Percentiles rank a stretch among this genome's conserved stretches.
phyloP scores from a whole-genome alignment of 2,113 vertebrate species.

The Campylorhamphus procurvoides region DNA sequence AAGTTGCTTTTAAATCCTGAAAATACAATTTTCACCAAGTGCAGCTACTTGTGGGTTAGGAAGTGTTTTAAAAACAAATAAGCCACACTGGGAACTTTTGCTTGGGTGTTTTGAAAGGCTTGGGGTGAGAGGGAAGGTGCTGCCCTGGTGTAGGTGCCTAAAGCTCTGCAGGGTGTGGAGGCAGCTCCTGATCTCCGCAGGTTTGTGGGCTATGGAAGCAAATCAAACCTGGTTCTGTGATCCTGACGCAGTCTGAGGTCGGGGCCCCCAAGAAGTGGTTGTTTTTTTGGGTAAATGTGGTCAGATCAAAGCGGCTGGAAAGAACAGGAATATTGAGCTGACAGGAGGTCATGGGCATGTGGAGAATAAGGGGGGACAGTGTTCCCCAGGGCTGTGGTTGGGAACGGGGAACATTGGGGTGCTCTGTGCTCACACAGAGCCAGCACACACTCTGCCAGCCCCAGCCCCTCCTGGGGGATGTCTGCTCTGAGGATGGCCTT shows the following conservation, averaged over 20 bases:
- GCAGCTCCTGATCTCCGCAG: neutral
- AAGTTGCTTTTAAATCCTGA: neutral
- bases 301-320: neutral
- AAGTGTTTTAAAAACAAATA: neutral
- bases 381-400: neutral
- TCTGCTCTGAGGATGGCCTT: neutral
- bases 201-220: neutral
- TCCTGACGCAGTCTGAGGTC: neutral
- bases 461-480: neutral
- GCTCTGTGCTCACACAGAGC: neutral
- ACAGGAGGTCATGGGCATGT: neutral
- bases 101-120: neutral
- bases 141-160: neutral
- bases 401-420: neutral
- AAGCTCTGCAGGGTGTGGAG: neutral
- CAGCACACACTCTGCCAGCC: neutral
- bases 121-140: neutral
- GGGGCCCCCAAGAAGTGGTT: neutral
- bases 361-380: neutral
- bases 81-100: neutral
- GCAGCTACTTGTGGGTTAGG: neutral
- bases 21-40: fast-evolving
- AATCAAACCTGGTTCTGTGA: neutral
- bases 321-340: neutral
- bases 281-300: neutral